Evolutionary conservation across 2,113 vertebrate genomes (phyloP), one percentile per base, ranked within the genome.

Genomic region (Osmerus mordax): DNA sequence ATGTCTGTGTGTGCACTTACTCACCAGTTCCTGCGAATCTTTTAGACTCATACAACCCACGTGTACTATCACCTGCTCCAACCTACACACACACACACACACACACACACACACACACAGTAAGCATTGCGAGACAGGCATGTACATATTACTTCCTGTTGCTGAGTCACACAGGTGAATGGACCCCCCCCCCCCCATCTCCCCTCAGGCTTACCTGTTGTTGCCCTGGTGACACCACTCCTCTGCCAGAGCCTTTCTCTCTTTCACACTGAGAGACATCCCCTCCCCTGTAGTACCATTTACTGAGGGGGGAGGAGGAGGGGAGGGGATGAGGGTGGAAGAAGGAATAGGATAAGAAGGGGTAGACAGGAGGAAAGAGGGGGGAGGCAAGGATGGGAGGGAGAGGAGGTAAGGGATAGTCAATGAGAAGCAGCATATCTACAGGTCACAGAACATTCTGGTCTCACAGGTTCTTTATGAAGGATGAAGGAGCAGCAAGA

Each of bases 211-310:
- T 95, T 94, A 47, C 41, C 2, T 47, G 41, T 11, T 9, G 7
- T 47, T 47, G 7, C 94, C 94, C 79, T 91, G 91, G 16, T 52
- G 67, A 74, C 96, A 90, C 97, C 97, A 99, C 28, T 93, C 95
- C 78, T 94, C 90, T 0, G 95, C 92, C 29, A 98, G 47, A 65
- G 14, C 78, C 82, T 95, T 94, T 81, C 96, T 94, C 86, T 98
- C 96, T 28, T 85, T 86, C 55, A 92, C 51, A 66, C 76, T 95
- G 19, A 99, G 90, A 65, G 97, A 97, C 87, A 94, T 84, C 62
- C 97, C 91, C 87, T 99, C 97, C 82, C 96, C 97, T 0, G 97
- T 99, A 13, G 97, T 97, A 71, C 97, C 96, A 29, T 99, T 98
- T 82, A 99, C 97, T 99, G 86, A 81, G 77, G 75, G 84, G 56